Percentiles rank a stretch among this genome's conserved stretches.
Conservation (phyloP, 2,797 vertebrate species). For the Atherinosoma microstoma region DNA sequence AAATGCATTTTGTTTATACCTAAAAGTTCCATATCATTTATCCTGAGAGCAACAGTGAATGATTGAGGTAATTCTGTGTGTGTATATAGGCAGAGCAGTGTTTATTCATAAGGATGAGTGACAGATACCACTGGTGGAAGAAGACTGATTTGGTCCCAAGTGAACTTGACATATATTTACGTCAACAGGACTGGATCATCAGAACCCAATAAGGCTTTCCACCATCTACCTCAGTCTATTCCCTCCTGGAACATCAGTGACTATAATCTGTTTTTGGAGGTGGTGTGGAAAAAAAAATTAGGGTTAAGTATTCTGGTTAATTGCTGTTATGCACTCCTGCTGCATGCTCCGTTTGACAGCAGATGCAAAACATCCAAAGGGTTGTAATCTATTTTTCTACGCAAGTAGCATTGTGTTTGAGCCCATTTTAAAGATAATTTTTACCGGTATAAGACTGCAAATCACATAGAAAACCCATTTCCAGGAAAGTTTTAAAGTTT, state of each 20-base stretch:
- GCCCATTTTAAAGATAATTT: not conserved
- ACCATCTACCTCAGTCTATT: conserved; percentile 63
- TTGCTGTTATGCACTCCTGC: conserved; percentile 33
- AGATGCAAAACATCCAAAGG: conserved; percentile 31
- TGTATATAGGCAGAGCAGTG: conserved; percentile 35
- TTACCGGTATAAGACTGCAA: not conserved
- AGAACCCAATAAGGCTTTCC: conserved; percentile 79
- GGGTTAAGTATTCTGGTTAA: conserved; percentile 37
- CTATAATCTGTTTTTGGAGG: conserved; percentile 62
- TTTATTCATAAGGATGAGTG: conserved; percentile 40
- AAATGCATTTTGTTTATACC: conserved; percentile 35
- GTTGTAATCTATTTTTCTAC: not conserved
- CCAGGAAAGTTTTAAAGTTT: not conserved
- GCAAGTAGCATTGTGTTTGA: not conserved
- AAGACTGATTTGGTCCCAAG: conserved; percentile 58
- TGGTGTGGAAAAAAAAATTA: conserved; percentile 39
- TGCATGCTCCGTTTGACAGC: conserved; percentile 21
- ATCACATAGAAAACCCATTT: not conserved
- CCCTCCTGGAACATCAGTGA: conserved; percentile 66
- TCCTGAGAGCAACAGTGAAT: conserved; percentile 45
- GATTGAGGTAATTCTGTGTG: conserved; percentile 38
- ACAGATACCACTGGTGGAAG: conserved; percentile 41
- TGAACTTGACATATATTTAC: conserved; percentile 56
- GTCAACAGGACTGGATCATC: conserved; percentile 74
- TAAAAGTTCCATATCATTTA: conserved; percentile 53